phyloP scores from a whole-genome alignment of 2,113 vertebrate genomes.

The Centropus bengalensis region DNA sequence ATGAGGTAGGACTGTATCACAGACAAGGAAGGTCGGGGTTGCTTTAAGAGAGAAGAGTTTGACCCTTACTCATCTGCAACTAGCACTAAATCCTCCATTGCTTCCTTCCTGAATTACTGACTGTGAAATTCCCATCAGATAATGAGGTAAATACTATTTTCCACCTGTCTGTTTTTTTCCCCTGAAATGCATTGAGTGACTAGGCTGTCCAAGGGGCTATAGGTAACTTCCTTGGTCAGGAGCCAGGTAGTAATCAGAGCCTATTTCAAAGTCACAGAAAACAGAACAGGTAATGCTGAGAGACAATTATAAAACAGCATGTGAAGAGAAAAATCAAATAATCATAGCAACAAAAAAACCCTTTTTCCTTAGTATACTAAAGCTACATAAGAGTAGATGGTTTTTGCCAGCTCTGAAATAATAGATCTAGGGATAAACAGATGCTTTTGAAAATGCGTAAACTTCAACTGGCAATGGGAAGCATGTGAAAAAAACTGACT shows the following conservation, averaged over 20 bases:
- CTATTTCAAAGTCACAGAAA: not conserved
- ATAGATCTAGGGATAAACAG: not conserved
- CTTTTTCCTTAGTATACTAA: not conserved
- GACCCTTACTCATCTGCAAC: not conserved
- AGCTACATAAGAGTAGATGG: not conserved
- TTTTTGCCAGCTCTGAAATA: not conserved
- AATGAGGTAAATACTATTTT: not conserved
- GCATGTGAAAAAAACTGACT: not conserved
- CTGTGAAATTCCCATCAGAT: not conserved
- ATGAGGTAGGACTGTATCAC: not conserved
- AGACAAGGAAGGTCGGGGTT: not conserved
- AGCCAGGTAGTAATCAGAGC: not conserved
- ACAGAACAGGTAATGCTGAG: not conserved
- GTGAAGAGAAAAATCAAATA: not conserved
- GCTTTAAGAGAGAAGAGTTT: not conserved
- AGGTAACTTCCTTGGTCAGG: not conserved
- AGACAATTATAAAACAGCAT: not conserved
- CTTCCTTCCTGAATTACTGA: not conserved
- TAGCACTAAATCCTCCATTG: not conserved
- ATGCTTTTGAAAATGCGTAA: not conserved
- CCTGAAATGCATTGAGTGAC: not conserved
- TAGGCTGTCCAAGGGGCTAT: not conserved
- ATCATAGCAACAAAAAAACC: not conserved
- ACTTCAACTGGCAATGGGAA: not conserved
- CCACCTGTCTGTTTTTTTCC: not conserved